Base-by-base conservation (phyloP, 2,797 vertebrate genomes). In the Melanotaenia pygmaea region DNA sequence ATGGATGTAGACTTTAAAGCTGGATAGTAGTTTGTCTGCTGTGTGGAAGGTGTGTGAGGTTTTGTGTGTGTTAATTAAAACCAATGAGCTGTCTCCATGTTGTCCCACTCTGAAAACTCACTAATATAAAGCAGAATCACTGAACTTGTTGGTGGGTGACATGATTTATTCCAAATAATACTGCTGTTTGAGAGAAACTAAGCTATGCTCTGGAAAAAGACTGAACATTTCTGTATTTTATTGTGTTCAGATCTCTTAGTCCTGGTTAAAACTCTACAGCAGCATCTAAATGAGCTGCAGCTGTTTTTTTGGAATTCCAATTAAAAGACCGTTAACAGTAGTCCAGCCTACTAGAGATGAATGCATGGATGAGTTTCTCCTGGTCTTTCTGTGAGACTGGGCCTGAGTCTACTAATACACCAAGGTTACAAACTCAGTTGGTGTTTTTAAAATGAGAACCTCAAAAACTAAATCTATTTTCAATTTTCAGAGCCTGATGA, bases 401-500 rank as follows among this genome's bases (percentile, higher is more conserved):
- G 9, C 20, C 43, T 20, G 18, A 45, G 5, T 45, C 18, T 18
- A 18, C 20, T 20, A 45, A 45, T 18, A 20, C 18, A 20, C 43
- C 16, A 20, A 5, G 14, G 16, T 6, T 45, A 45, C 5, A 3
- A 4, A 45, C 18, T 20, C 6, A 16, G 5, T 45, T 45, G 13
- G 18, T 20, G 20, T n/a, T n/a, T 47, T 47, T 47, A n/a, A n/a
- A n/a, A 47, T 20, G 2, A 47, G 45, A n/a, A 47, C 20, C 20
- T 47, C 45, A 53, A 22, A 53, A 26, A 4, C 2, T 7, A 13
- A 0, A 24, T 60, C 43, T 14, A 56, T 51, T 62, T 40, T 32
- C 34, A 73, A 1, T 51, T 64, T n/a, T 12, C 89, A 96, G 97
- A 94, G 1, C 91, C 86, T 43, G 85, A 76, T 0, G 93, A 95